Conservation (phyloP, 2,113 vertebrate genomes). For the Struthio camelus region DNA sequence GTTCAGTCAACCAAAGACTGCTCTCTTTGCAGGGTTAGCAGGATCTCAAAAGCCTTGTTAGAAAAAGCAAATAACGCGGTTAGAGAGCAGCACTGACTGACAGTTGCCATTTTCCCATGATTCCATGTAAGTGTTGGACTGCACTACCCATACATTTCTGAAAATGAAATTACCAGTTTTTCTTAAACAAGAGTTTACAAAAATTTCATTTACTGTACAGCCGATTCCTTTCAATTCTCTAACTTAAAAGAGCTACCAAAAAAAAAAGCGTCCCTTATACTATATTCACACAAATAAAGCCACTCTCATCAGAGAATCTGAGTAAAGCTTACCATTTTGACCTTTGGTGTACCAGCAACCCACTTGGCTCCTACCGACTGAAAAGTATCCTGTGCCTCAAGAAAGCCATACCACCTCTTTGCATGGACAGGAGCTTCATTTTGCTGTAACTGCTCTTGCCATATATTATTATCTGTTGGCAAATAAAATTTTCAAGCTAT, state of each 20-base stretch:
- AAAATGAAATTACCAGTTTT: not conserved
- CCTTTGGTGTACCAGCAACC: slow-evolving; percentile 43
- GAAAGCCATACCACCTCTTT: slow-evolving; percentile 91
- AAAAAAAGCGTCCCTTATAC: not conserved
- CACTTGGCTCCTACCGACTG: slow-evolving; percentile 84
- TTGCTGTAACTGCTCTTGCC: slow-evolving; percentile 78
- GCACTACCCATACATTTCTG: not conserved
- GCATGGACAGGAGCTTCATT: slow-evolving; percentile 80
- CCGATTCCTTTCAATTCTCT: not conserved
- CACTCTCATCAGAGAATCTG: not conserved
- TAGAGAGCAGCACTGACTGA: not conserved
- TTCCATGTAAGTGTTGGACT: not conserved
- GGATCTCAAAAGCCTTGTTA: not conserved
- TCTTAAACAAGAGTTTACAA: not conserved
- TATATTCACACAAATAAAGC: not conserved
- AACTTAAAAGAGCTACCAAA: not conserved
- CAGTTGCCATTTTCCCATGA: not conserved
- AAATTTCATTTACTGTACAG: not conserved
- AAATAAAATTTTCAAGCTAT: slow-evolving; percentile 27
- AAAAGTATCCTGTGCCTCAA: slow-evolving; percentile 85
- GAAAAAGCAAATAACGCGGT: not conserved
- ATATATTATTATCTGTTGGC: slow-evolving; percentile 77
- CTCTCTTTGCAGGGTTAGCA: not conserved
- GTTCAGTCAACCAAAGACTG: not conserved
- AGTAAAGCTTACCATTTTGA: slow-evolving; percentile 71